phyloP scores from a whole-genome alignment of 1,140 invertebrate genomes.

The Cherax destructor region DNA sequence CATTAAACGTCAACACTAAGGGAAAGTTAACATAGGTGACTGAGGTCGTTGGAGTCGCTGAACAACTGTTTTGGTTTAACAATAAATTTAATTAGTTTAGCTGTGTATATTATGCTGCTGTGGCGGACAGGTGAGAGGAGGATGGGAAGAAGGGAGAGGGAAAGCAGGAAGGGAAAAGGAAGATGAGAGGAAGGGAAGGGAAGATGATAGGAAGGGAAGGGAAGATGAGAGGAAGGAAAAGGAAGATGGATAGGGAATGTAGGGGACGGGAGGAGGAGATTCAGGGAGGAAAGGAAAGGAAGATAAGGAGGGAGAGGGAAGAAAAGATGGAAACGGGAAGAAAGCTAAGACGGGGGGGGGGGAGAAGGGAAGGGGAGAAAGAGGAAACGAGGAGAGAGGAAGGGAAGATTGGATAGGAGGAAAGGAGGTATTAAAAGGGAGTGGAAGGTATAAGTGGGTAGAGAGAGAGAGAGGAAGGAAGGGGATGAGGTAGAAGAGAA shows the following conservation, averaged over 20 bases:
- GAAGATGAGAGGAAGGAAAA: background rate
- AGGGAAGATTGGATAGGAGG: background rate
- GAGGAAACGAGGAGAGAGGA: background rate
- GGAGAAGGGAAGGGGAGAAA: background rate
- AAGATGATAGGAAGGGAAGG: background rate
- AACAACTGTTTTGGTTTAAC: background rate
- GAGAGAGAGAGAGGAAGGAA: background rate
- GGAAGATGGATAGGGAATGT: background rate
- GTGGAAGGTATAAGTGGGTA: background rate
- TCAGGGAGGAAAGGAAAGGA: background rate
- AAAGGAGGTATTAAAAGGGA: background rate
- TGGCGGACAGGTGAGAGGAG: background rate
- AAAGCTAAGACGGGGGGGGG: background rate
- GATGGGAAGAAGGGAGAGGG: too few species aligned
- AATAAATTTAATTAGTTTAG: background rate
- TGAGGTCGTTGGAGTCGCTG: too few species aligned
- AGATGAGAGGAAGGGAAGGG: background rate
- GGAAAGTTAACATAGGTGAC: too few species aligned
- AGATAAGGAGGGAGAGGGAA: background rate
- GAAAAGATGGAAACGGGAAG: background rate
- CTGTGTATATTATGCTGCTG: background rate
- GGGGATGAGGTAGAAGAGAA: background rate
- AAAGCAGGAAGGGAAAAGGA: background rate
- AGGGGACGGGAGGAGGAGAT: background rate
- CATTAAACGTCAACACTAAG: too few species aligned